A percentile compares a stretch with the other conserved stretches of the same genome.
Evolutionary conservation across 1,140 invertebrate genomes (phyloP).

Genomic region (Sycophaga agraensis): DNA sequence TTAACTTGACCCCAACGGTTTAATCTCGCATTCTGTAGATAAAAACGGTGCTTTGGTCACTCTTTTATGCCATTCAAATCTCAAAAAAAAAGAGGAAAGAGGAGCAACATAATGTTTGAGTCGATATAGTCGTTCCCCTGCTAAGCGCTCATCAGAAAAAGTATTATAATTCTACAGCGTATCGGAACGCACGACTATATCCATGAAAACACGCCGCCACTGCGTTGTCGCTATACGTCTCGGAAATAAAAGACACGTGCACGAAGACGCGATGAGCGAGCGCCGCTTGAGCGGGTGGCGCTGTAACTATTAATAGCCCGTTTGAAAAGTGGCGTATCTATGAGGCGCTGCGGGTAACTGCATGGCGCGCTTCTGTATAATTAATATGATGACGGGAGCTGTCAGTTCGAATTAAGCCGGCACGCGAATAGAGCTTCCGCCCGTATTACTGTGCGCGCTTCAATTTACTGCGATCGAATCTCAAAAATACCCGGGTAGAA

Average conservation of each 20-base stretch:
- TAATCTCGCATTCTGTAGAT: slow-evolving; percentile 5
- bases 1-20: slow-evolving; percentile 10
- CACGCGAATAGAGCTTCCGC: not conserved
- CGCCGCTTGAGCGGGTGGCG: not conserved
- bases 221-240: too few species aligned
- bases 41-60: too few species aligned
- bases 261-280: not conserved
- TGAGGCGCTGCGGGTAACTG: not conserved
- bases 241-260: slow-evolving; percentile 10
- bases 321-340: slow-evolving; percentile 13
- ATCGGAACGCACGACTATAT: too few species aligned
- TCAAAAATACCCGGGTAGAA: slow-evolving; percentile 20
- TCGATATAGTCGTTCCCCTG: too few species aligned
- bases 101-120: too few species aligned
- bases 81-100: too few species aligned
- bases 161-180: too few species aligned
- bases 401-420: not conserved
- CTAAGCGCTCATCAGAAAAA: too few species aligned
- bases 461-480: not conserved
- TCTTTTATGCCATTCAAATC: too few species aligned
- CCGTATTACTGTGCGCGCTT: too few species aligned
- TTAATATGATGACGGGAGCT: slow-evolving; percentile 10
- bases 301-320: slow-evolving; percentile 28
- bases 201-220: too few species aligned
- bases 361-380: slow-evolving; percentile 3